phyloP scores from a whole-genome alignment of 92 coral and sea anemone species.

The Metridium senile region DNA sequence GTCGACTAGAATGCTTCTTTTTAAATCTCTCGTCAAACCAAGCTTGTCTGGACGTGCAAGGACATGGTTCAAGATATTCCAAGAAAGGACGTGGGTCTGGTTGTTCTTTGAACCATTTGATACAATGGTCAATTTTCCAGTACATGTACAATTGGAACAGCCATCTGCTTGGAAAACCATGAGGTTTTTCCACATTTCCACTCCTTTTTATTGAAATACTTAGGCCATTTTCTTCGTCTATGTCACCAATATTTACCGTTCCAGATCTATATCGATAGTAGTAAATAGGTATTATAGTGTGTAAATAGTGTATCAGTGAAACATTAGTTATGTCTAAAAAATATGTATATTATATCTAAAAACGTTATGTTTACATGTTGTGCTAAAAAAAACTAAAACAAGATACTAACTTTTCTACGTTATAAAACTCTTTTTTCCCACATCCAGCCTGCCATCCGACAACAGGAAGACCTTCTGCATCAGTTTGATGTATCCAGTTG shows the following conservation, averaged over 20 bases:
- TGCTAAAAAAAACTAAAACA: too few species aligned
- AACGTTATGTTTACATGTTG: neutral
- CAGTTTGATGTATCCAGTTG: neutral
- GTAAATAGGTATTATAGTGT: too few species aligned
- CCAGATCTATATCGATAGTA: constrained; percentile 36
- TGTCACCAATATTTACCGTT: constrained; percentile 34
- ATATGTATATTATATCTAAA: neutral
- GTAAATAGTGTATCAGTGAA: too few species aligned
- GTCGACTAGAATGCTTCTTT: neutral
- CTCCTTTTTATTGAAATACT: neutral
- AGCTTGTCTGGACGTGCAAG: constrained; percentile 47
- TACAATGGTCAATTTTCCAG: constrained; percentile 22
- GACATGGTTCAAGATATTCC: constrained; percentile 46
- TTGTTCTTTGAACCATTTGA: constrained; percentile 37
- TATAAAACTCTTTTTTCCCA: neutral
- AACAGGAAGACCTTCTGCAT: constrained; percentile 18
- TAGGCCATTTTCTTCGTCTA: constrained; percentile 26
- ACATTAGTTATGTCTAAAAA: neutral
- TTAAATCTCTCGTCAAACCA: constrained; percentile 37
- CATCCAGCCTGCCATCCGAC: too few species aligned
- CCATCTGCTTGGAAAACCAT: constrained; percentile 33
- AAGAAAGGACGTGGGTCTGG: constrained; percentile 39
- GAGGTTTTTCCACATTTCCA: too few species aligned
- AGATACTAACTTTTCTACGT: neutral
- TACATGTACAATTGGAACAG: constrained; percentile 37